Evolutionary conservation across 1,140 invertebrate species (phyloP).

Genomic region (Drosophila ercepeae): DNA sequence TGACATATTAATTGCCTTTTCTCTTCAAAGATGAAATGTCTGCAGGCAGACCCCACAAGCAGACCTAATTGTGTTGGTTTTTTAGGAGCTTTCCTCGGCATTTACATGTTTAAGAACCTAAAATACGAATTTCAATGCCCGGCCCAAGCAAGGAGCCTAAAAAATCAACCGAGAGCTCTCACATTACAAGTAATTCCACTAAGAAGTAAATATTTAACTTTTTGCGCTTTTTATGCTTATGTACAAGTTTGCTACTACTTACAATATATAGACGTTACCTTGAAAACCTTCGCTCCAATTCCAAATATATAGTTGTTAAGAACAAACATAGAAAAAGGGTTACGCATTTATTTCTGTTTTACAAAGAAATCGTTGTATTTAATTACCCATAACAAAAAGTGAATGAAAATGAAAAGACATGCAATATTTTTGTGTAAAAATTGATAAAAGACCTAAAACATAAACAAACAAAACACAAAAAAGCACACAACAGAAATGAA

Average conservation of each 20-base stretch:
- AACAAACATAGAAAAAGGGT: slow-evolving; percentile 15
- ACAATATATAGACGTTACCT: slow-evolving; percentile 36
- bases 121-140: slow-evolving; percentile 40
- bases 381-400: slow-evolving; percentile 22
- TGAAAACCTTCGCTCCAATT: slow-evolving; percentile 76
- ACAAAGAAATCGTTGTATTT: slow-evolving; percentile 45
- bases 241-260: slow-evolving; percentile 49
- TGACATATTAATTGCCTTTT: slow-evolving; percentile 63
- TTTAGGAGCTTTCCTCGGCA: slow-evolving; percentile 58
- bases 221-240: slow-evolving; percentile 30
- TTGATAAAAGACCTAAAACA: slow-evolving; percentile 31
- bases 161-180: slow-evolving; percentile 33
- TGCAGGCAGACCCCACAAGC: slow-evolving; percentile 72
- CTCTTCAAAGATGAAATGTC: slow-evolving; percentile 56
- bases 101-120: slow-evolving; percentile 37
- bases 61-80: slow-evolving; percentile 57
- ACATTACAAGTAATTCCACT: slow-evolving; percentile 60
- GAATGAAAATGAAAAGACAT: slow-evolving; percentile 47
- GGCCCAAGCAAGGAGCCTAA: too few relatives aligned
- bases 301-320: slow-evolving; percentile 77
- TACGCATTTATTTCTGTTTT: slow-evolving; percentile 41
- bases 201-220: slow-evolving; percentile 14
- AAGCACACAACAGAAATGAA: slow-evolving; percentile 23
- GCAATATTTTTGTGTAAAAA: slow-evolving; percentile 43
- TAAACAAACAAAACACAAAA: slow-evolving; percentile 3